A percentile compares a stretch with the other conserved stretches of the same genome.
phyloP scores from a whole-genome alignment of 2,113 vertebrate species.

The Camelus dromedarius region DNA sequence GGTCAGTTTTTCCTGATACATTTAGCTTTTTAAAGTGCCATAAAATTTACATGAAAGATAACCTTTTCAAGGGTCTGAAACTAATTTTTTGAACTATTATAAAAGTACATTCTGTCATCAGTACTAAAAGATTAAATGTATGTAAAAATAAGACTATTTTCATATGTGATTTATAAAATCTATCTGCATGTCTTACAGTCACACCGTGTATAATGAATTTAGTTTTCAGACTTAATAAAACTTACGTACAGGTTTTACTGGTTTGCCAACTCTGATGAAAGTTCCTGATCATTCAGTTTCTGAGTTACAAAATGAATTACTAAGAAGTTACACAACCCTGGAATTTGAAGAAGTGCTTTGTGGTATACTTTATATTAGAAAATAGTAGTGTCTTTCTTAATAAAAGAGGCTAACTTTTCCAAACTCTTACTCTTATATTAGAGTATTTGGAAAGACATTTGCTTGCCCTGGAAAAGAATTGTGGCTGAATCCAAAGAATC shows the following conservation, averaged over 20 bases:
- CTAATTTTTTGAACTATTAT: not conserved
- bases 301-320: constrained; percentile 61
- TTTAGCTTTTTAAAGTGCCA: constrained; percentile 4
- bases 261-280: constrained; percentile 53
- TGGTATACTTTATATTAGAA: constrained; percentile 28
- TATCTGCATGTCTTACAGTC: not conserved
- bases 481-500: not conserved
- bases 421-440: constrained; percentile 17
- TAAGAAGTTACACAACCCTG: constrained; percentile 56
- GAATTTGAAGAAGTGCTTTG: constrained; percentile 41
- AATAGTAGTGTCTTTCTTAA: constrained; percentile 38
- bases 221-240: constrained; percentile 41
- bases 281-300: constrained; percentile 17
- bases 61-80: constrained; percentile 33
- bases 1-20: not conserved
- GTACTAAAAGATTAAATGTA: constrained; percentile 8
- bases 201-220: not conserved
- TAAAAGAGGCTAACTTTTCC: constrained; percentile 21
- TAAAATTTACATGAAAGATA: not conserved
- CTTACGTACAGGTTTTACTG: constrained; percentile 57
- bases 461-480: constrained; percentile 25
- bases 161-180: constrained; percentile 35
- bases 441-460: constrained; percentile 33
- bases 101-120: not conserved
- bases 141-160: constrained; percentile 9